Conservation (phyloP, 1,140 invertebrate species). For the Laodelphax striatellus region DNA sequence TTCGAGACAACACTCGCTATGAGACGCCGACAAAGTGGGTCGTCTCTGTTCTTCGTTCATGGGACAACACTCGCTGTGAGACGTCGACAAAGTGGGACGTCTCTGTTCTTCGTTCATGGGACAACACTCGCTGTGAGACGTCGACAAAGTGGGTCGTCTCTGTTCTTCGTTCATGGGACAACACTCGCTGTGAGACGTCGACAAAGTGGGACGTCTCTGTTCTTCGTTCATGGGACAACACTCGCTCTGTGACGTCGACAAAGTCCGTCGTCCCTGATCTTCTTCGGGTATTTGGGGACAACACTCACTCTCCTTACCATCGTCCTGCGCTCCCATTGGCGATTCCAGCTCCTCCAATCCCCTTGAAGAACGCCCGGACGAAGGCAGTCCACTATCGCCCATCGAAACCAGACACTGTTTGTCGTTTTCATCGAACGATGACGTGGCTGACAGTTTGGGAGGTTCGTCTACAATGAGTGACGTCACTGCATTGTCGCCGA, state of each 20-base stretch:
- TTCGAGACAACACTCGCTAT: neutral
- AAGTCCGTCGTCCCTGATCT: too few relatives aligned
- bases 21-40: too few relatives aligned
- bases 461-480: constrained; percentile 5
- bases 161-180: neutral
- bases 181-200: neutral
- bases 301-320: neutral
- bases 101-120: too few relatives aligned
- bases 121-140: neutral
- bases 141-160: too few relatives aligned
- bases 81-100: too few relatives aligned
- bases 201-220: too few relatives aligned
- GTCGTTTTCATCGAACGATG: constrained; percentile 6
- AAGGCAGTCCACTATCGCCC: constrained; percentile 9
- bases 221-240: too few relatives aligned
- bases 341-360: constrained; percentile 6
- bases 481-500: too few relatives aligned
- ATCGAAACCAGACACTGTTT: constrained; percentile 5
- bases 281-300: neutral
- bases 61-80: too few relatives aligned
- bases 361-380: constrained; percentile 7
- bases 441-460: constrained; percentile 5
- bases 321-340: neutral
- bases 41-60: too few relatives aligned
- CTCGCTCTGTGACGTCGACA: too few relatives aligned